Evolutionary conservation across 1,140 invertebrate genomes (phyloP).

Genomic region (Apis cerana): DNA sequence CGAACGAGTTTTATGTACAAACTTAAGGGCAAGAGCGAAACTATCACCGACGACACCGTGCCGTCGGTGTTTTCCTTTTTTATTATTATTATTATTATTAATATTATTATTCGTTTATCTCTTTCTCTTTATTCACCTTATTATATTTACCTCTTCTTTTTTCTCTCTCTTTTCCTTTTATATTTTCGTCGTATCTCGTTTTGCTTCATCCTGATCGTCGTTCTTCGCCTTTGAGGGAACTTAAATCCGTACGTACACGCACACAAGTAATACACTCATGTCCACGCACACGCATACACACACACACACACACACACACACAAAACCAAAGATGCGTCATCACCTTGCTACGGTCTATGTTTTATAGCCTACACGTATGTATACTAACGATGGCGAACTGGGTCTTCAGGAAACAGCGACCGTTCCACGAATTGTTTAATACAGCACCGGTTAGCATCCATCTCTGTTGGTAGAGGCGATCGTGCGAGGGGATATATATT

Average conservation of each 20-base stretch:
- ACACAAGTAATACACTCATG: too few species aligned
- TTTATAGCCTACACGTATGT: conserved; percentile 49
- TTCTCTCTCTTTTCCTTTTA: too few species aligned
- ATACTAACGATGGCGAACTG: conserved; percentile 54
- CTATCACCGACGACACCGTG: conserved; percentile 50
- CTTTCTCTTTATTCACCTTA: background rate
- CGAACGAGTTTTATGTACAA: conserved; percentile 69
- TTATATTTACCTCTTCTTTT: background rate
- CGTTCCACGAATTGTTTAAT: conserved; percentile 49
- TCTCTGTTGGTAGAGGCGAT: conserved; percentile 27
- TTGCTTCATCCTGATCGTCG: background rate
- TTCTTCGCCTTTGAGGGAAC: conserved; percentile 48
- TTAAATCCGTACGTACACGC: conserved; percentile 42
- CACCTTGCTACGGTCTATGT: conserved; percentile 39
- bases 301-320: background rate
- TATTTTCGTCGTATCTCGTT: background rate
- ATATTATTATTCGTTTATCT: background rate
- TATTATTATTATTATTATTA: background rate
- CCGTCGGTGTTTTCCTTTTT: background rate
- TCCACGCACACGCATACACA: background rate
- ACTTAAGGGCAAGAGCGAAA: conserved; percentile 62
- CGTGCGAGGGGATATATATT: background rate
- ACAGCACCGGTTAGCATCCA: conserved; percentile 55
- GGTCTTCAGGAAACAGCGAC: conserved; percentile 53
- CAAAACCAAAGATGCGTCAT: conserved; percentile 53